phyloP scores from a whole-genome alignment of 2,113 vertebrate species.

The Podocnemis expansa region DNA sequence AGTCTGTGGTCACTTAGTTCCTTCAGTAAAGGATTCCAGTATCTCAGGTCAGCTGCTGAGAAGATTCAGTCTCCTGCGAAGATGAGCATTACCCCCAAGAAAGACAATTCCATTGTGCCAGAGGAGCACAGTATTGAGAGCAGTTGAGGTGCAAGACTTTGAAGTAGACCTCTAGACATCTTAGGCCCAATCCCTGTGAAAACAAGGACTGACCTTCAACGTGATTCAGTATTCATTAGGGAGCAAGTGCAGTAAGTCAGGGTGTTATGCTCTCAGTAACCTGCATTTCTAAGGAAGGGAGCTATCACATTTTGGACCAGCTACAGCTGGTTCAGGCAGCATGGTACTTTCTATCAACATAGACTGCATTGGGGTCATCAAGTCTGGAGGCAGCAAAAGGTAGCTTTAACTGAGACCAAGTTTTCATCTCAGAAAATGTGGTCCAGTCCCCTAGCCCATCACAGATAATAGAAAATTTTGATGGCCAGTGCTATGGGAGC shows the following conservation, averaged over 20 bases:
- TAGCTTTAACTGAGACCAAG: not conserved
- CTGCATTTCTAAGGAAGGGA: not conserved
- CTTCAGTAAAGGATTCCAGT: not conserved
- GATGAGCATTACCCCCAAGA: not conserved
- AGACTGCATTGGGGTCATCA: not conserved
- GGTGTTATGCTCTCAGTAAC: not conserved
- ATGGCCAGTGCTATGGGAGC: not conserved
- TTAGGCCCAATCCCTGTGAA: not conserved
- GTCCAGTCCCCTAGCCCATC: not conserved
- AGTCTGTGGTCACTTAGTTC: not conserved
- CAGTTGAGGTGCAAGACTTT: not conserved
- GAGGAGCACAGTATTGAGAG: rapidly evolving
- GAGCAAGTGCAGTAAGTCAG: not conserved
- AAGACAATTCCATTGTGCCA: not conserved
- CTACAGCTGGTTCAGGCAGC: not conserved
- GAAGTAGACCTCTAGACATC: not conserved
- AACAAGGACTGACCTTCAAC: not conserved
- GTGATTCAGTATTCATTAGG: not conserved
- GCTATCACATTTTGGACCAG: not conserved
- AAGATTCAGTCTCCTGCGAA: not conserved
- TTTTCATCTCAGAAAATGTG: not conserved
- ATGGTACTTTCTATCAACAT: not conserved
- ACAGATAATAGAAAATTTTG: not conserved
- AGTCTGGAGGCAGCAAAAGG: not conserved
- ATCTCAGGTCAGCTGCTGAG: not conserved